Evolutionary conservation across 2,113 vertebrate species (phyloP).

Genomic region (Addax nasomaculatus): DNA sequence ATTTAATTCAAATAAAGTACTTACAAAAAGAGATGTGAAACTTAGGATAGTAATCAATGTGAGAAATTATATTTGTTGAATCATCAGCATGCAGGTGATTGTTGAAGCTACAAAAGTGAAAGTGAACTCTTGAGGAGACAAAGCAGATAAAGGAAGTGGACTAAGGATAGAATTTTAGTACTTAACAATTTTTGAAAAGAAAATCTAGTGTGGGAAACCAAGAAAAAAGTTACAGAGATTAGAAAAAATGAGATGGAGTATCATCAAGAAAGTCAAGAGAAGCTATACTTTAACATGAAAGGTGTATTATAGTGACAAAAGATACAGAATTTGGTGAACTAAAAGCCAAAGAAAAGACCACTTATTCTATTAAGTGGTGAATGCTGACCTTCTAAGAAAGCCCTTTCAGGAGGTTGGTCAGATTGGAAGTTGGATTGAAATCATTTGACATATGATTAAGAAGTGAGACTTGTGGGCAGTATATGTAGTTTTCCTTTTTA

Average conservation of each 20-base stretch:
- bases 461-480: background rate
- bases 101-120: background rate
- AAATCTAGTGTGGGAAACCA: background rate
- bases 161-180: background rate
- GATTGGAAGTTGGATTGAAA: background rate
- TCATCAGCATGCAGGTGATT: background rate
- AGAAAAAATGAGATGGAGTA: background rate
- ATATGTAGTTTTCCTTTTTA: background rate
- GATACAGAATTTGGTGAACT: background rate
- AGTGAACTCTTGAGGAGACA: background rate
- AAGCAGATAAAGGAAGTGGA: background rate
- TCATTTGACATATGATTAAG: background rate
- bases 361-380: constrained; percentile 12
- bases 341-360: constrained; percentile 23
- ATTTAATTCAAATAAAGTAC: background rate
- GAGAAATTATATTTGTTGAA: background rate
- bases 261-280: background rate
- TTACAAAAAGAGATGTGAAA: background rate
- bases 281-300: background rate
- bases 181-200: background rate
- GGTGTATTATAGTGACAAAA: background rate
- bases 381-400: constrained; percentile 8
- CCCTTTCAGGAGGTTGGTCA: background rate
- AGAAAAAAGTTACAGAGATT: background rate
- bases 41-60: background rate